Evolutionary conservation across 2,113 vertebrate genomes (phyloP).

Genomic region (Cranoglanis bouderius): DNA sequence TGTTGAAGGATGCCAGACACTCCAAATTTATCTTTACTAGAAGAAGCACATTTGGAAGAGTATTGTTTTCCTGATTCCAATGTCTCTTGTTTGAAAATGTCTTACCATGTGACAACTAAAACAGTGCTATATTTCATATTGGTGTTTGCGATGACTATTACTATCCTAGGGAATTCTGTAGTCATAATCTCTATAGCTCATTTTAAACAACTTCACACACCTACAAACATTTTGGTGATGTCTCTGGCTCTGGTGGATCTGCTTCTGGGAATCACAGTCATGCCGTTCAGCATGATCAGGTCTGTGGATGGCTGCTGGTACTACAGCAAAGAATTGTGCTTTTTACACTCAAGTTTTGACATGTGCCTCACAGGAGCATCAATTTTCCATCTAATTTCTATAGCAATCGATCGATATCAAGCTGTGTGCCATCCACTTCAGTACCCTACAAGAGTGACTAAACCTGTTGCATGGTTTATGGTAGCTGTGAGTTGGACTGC

Average conservation of each 20-base stretch:
- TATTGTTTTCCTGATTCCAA: slow-evolving; percentile 65
- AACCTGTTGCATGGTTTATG: slow-evolving; percentile 55
- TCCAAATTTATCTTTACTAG: slow-evolving; percentile 4
- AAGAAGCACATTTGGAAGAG: neutral
- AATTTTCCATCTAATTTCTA: slow-evolving; percentile 59
- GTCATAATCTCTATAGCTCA: slow-evolving; percentile 58
- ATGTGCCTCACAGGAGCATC: slow-evolving; percentile 56
- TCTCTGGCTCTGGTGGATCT: slow-evolving; percentile 62
- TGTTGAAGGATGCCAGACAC: slow-evolving; percentile 10
- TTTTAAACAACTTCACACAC: slow-evolving; percentile 62
- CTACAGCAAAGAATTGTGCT: slow-evolving; percentile 54
- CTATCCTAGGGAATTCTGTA: slow-evolving; percentile 58
- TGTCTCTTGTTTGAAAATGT: slow-evolving; percentile 62
- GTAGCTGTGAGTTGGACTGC: slow-evolving; percentile 52
- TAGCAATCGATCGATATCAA: slow-evolving; percentile 56
- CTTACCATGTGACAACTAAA: slow-evolving; percentile 52
- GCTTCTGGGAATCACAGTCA: slow-evolving; percentile 55
- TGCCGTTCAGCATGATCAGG: slow-evolving; percentile 58
- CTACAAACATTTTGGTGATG: slow-evolving; percentile 61
- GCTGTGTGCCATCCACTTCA: slow-evolving; percentile 59
- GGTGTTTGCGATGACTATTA: slow-evolving; percentile 46
- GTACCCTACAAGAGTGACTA: slow-evolving; percentile 51
- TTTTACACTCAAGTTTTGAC: slow-evolving; percentile 57
- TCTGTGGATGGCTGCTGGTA: slow-evolving; percentile 60
- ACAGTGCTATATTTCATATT: slow-evolving; percentile 54